These are phyloP conservation scores for Iselma pallidipennis DNA, from an alignment of 2,888 invertebrate species.

Conservation along the genomic window DNA sequence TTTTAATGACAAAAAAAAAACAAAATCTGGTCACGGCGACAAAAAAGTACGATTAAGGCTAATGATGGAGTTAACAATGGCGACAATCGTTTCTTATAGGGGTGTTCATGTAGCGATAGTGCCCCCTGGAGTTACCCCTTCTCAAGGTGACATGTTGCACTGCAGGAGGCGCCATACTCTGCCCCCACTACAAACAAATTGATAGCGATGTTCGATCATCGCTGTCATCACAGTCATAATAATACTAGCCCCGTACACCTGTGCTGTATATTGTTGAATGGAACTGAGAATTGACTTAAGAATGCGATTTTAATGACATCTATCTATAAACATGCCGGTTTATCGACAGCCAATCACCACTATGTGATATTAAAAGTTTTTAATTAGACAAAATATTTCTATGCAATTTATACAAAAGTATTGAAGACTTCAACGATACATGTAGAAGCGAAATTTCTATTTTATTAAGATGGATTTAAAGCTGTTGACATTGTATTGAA, in stretches of 20 bases:
- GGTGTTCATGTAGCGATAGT: constrained; percentile 28
- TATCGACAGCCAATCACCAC: not conserved
- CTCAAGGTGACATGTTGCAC: constrained; percentile 42
- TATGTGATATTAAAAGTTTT: not conserved
- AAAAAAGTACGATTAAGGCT: constrained; percentile 5
- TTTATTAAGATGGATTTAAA: no score
- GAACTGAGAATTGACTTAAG: not conserved
- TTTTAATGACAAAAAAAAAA: no score
- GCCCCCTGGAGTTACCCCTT: constrained; percentile 37
- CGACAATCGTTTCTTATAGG: constrained; percentile 32
- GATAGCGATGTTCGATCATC: constrained; percentile 34
- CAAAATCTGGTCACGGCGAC: not conserved
- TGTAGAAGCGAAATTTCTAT: no score
- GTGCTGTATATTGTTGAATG: constrained; percentile 20
- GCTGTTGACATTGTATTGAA: constrained; percentile 9
- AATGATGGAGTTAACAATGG: constrained; percentile 31
- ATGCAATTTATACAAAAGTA: no score
- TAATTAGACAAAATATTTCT: no score
- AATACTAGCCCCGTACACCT: constrained; percentile 23
- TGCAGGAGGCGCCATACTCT: constrained; percentile 28
- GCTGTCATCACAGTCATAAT: constrained; percentile 33
- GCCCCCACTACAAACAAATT: constrained; percentile 23
- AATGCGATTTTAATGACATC: constrained; percentile 5
- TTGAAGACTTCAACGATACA: no score
- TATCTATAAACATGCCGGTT: not conserved